A percentile compares a stretch with the other conserved stretches of the same genome.
phyloP scores from a whole-genome alignment of 1,140 invertebrate species.

The Tribolium madens region DNA sequence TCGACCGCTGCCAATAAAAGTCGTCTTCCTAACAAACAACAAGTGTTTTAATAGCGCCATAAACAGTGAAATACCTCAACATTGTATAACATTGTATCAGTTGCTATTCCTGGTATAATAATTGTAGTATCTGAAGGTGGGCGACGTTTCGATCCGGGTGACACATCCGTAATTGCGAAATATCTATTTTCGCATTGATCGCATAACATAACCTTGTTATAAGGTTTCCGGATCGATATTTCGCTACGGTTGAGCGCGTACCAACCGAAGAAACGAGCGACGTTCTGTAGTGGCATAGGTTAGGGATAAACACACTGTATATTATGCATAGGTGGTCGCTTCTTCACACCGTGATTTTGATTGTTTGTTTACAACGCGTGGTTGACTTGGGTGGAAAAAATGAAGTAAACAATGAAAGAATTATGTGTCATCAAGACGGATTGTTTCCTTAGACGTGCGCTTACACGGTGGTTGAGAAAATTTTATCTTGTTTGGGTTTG shows the following conservation, averaged over 20 bases:
- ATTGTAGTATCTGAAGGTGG: not conserved
- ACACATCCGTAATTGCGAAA: not conserved
- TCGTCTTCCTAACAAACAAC: not conserved
- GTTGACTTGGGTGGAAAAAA: not conserved
- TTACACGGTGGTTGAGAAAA: not conserved
- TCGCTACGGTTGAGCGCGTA: conserved; percentile 19
- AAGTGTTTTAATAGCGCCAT: not conserved
- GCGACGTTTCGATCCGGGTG: conserved; percentile 2
- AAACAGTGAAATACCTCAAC: not conserved
- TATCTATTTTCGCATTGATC: not conserved
- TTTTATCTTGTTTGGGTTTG: not conserved
- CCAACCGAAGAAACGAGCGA: conserved; percentile 7
- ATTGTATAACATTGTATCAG: not conserved
- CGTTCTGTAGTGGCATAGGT: conserved; percentile 15
- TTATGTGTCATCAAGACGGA: not conserved
- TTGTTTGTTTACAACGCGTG: conserved; percentile 5
- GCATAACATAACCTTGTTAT: not conserved
- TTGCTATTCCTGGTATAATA: not conserved
- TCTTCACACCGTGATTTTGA: not conserved
- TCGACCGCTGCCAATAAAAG: not conserved
- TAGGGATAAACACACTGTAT: conserved; percentile 26
- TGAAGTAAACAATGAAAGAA: conserved; percentile 4
- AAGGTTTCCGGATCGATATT: conserved; percentile 36
- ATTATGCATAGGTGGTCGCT: not conserved
- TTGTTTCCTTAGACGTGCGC: not conserved